Evolutionary conservation across 2,888 invertebrate species (phyloP).

Genomic region (Tyria jacobaeae): DNA sequence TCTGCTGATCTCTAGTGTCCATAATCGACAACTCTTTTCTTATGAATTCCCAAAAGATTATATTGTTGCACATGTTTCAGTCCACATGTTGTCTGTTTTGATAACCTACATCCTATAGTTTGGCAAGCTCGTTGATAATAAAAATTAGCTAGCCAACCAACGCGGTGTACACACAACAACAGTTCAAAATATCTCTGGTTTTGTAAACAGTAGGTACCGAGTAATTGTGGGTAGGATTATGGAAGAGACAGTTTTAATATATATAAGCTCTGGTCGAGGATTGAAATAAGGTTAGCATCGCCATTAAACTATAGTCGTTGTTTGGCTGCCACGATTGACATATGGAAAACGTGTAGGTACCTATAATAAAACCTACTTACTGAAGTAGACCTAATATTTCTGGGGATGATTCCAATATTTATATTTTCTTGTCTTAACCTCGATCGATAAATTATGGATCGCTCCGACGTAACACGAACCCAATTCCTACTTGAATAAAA

Average conservation of each 20-base stretch:
- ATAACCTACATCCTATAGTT: conserved; percentile 27
- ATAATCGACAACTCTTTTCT: neutral
- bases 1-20: neutral
- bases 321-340: too few species aligned
- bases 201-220: neutral
- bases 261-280: too few species aligned
- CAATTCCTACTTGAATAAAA: neutral
- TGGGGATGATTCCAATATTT: neutral
- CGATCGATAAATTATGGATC: neutral
- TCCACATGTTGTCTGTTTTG: conserved; percentile 31
- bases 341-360: too few species aligned
- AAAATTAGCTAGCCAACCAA: conserved; percentile 33
- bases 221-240: neutral
- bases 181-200: conserved; percentile 9
- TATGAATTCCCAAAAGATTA: conserved; percentile 11
- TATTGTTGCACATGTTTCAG: conserved; percentile 10
- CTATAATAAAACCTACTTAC: too few species aligned
- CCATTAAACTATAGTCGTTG: too few species aligned
- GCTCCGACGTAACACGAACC: neutral
- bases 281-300: neutral
- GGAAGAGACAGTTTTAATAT: too few species aligned
- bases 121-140: conserved; percentile 16
- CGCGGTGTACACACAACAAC: conserved; percentile 29
- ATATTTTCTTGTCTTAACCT: neutral
- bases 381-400: too few species aligned